These are phyloP conservation scores for Furcula furcula DNA, from an alignment of 2,888 invertebrate species.

Conservation along the genomic window DNA sequence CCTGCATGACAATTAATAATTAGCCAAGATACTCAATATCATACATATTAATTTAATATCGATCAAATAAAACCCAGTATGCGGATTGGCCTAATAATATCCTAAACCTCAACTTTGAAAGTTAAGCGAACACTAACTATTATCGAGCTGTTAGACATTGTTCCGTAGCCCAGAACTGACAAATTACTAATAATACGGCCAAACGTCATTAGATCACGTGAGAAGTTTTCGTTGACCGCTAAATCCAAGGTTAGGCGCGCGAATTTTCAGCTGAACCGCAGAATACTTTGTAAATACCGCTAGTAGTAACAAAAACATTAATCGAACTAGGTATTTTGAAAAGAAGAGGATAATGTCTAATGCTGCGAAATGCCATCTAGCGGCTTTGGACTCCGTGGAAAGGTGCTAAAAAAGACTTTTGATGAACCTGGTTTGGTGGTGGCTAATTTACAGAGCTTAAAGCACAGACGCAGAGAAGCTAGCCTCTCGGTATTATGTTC, in stretches of 20 bases:
- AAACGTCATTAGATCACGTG: conserved; percentile 28
- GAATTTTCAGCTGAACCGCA: conserved; percentile 8
- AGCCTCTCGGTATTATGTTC: no score
- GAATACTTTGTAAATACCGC: neutral
- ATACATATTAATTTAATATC: neutral
- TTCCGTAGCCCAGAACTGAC: conserved; percentile 21
- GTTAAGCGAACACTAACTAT: conserved; percentile 11
- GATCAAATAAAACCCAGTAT: neutral
- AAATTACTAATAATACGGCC: conserved; percentile 15
- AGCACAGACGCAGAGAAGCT: no score
- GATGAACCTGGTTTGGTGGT: no score
- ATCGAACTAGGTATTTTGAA: neutral
- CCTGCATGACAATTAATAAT: no score
- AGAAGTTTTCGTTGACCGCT: conserved; percentile 9
- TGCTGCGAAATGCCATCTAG: no score
- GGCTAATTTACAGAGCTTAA: no score
- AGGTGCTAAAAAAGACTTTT: no score
- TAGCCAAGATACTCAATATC: neutral
- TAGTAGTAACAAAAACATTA: neutral
- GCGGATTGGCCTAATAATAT: neutral
- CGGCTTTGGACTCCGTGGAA: no score
- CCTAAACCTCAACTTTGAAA: conserved; percentile 6
- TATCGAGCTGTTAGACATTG: conserved; percentile 11
- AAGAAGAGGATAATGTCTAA: no score
- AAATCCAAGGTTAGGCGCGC: conserved; percentile 23